Evolutionary conservation across 1,140 invertebrate genomes (phyloP), one percentile per base, ranked within the genome.

Genomic region (Apis laboriosa): DNA sequence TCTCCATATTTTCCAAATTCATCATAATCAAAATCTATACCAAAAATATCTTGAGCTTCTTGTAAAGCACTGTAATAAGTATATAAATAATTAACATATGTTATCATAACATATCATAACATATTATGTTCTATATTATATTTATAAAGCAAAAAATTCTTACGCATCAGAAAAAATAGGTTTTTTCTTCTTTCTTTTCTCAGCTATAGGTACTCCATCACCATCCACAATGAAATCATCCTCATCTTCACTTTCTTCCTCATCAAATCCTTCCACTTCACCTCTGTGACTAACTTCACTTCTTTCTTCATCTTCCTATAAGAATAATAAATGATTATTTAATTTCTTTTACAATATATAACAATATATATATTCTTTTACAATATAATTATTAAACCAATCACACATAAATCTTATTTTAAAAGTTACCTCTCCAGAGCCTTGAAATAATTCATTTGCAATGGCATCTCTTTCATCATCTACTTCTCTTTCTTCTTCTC

Each of bases 11-110:
- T 97, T 53, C 97, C 96, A 94, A 99, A 98, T 88, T 99, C 98
- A 84, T 99, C 98, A 93, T 97, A 99, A 93, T 99, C 99, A 95
- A 99, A 99, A 92, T 99, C 98, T n/a, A 99, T 98, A 77, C 99
- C 99, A 94, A 99, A 99, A 87, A 99, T 99, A 92, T 99, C 99
- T 94, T 99, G 98, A 73, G 99, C 99, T 94, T 99, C 98, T 96
- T 99, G 99, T 51, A 99, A 94, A 2, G 98, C 97, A 24, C 76
- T 78, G 4, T 49, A 60, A 43, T 12, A 58, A 49, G 17, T n/a
- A 43, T 49, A 49, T 24, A 43, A 19, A 51, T 43, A 1, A n/a
- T 49, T 7, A 43, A 43, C 5, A 43, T 43, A 43, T 43, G 5
- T 43, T 68, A n/a, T 24, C 24, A 24, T 24, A 24, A 24, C 24